Conservation (phyloP, 1,140 invertebrate species). For the Octopus sinensis region DNA sequence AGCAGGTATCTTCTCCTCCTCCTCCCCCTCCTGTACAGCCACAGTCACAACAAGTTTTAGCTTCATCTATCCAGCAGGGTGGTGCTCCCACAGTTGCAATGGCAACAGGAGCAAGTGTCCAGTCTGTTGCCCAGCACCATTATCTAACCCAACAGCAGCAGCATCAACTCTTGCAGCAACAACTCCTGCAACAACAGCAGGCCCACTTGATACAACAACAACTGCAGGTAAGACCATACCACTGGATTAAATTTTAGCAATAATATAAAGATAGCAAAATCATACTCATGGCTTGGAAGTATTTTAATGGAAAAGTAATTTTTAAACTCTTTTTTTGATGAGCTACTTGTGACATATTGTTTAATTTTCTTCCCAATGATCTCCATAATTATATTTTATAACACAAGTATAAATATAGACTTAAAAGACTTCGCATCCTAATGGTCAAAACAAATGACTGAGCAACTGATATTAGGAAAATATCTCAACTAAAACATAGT, state of each 20-base stretch:
- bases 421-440: too few species aligned
- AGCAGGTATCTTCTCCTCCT: constrained; percentile 17
- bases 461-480: too few species aligned
- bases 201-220: constrained; percentile 56
- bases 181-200: constrained; percentile 54
- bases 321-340: too few species aligned
- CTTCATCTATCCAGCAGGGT: constrained; percentile 17
- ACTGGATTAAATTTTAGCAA: background rate
- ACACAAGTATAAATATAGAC: too few species aligned
- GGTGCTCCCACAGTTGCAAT: constrained; percentile 19
- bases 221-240: constrained; percentile 26
- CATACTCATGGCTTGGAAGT: too few species aligned
- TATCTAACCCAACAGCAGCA: constrained; percentile 43
- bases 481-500: too few species aligned
- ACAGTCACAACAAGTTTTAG: constrained; percentile 22
- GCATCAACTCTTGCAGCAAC: constrained; percentile 47
- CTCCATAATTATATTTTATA: too few species aligned
- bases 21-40: constrained; percentile 20
- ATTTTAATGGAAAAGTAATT: too few species aligned
- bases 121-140: constrained; percentile 24
- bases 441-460: too few species aligned
- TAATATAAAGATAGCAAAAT: too few species aligned
- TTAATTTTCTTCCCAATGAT: too few species aligned
- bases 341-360: too few species aligned
- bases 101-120: background rate